Evolutionary conservation across 2,113 vertebrate species (phyloP).

Genomic region (Lepus americanus): DNA sequence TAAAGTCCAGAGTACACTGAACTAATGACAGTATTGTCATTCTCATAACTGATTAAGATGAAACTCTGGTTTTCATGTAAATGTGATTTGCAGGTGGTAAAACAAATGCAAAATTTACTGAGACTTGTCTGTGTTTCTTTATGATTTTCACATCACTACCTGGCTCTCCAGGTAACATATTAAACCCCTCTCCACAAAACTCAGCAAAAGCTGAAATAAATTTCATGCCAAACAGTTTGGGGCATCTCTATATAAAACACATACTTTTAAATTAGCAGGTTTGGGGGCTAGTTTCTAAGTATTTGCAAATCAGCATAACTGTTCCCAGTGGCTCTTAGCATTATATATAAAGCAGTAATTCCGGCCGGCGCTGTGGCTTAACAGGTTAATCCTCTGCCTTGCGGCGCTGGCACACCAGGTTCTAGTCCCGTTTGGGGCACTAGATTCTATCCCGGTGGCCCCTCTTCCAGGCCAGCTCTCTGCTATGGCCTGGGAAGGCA

Average conservation of each 20-base stretch:
- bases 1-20: background rate
- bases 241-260: background rate
- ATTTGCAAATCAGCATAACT: background rate
- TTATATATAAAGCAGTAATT: background rate
- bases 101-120: background rate
- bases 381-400: too few species aligned
- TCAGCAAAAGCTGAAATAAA: background rate
- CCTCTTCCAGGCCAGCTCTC: too few species aligned
- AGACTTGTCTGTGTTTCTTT: background rate
- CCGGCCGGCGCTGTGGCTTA: too few species aligned
- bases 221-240: background rate
- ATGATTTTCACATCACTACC: background rate
- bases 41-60: background rate
- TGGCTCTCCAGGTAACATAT: background rate
- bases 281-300: background rate
- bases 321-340: background rate
- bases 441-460: too few species aligned
- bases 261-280: background rate
- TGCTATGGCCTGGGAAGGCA: too few species aligned
- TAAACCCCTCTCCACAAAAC: background rate
- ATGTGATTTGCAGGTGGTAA: background rate
- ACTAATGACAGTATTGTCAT: background rate
- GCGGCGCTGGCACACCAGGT: too few species aligned
- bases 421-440: too few species aligned
- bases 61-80: slow-evolving; percentile 1